phyloP scores from a whole-genome alignment of 2,113 vertebrate genomes.

The Mustelus asterias region DNA sequence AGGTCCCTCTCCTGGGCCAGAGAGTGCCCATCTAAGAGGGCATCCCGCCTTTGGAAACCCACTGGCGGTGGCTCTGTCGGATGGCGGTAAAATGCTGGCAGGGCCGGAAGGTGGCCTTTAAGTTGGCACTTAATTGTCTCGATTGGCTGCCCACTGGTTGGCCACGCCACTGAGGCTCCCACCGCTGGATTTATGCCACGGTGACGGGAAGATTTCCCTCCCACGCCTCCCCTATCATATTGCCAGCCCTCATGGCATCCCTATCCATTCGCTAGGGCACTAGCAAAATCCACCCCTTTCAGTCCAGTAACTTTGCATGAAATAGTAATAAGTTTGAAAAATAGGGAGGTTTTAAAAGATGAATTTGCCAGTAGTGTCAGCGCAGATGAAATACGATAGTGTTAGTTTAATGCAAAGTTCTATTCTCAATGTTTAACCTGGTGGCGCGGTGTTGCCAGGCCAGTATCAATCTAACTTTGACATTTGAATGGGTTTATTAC shows the following conservation, averaged over 20 bases:
- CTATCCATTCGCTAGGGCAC: neutral
- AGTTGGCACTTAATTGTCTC: neutral
- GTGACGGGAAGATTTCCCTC: neutral
- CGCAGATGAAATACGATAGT: neutral
- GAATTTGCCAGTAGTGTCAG: neutral
- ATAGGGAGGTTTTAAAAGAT: neutral
- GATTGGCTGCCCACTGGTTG: neutral
- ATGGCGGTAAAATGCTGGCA: neutral
- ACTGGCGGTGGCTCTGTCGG: neutral
- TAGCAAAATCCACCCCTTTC: neutral
- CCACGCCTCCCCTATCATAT: neutral
- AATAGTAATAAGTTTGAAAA: neutral
- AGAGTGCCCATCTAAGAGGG: neutral
- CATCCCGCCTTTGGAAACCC: neutral
- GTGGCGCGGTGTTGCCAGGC: neutral
- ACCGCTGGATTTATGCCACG: neutral
- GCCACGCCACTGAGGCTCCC: neutral
- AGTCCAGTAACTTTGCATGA: neutral
- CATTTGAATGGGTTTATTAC: neutral
- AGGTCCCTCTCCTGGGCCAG: neutral
- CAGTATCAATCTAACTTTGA: neutral
- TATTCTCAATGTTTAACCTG: neutral
- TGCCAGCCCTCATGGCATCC: neutral
- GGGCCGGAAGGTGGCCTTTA: neutral
- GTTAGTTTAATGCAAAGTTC: too few species aligned